Evolutionary conservation across 2,888 invertebrate genomes (phyloP).

Genomic region (Graphium colonna): DNA sequence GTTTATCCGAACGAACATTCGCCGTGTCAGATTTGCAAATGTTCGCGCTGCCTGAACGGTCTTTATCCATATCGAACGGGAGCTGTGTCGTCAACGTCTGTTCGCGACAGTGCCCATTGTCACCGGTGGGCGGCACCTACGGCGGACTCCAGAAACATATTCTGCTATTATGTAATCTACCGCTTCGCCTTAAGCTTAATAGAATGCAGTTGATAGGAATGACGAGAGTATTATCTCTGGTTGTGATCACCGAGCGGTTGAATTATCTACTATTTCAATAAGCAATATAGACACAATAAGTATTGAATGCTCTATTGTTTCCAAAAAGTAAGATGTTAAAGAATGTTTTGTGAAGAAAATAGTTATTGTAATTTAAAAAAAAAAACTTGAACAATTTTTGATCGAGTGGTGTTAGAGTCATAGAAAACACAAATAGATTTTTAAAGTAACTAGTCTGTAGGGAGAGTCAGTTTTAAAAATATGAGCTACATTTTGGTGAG

Average conservation of each 20-base stretch:
- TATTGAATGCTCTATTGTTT: too few species aligned
- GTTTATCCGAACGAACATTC: background rate
- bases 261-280: background rate
- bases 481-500: too few species aligned
- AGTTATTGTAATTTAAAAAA: too few species aligned
- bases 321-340: too few species aligned
- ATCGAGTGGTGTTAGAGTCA: too few species aligned
- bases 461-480: too few species aligned
- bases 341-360: too few species aligned
- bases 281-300: background rate
- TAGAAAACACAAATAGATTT: too few species aligned
- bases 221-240: slow-evolving; percentile 19
- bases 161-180: slow-evolving; percentile 18
- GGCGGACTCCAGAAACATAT: slow-evolving; percentile 14
- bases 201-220: slow-evolving; percentile 18
- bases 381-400: too few species aligned
- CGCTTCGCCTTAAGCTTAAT: slow-evolving; percentile 17
- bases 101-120: slow-evolving; percentile 36
- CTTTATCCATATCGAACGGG: slow-evolving; percentile 23
- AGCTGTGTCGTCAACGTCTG: slow-evolving; percentile 31
- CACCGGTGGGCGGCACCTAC: slow-evolving; percentile 24
- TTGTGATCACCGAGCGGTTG: slow-evolving; percentile 9
- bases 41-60: slow-evolving; percentile 17
- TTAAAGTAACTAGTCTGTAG: too few species aligned
- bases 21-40: background rate